phyloP scores from a whole-genome alignment of 2,113 vertebrate genomes.

The Ceratotherium simum region DNA sequence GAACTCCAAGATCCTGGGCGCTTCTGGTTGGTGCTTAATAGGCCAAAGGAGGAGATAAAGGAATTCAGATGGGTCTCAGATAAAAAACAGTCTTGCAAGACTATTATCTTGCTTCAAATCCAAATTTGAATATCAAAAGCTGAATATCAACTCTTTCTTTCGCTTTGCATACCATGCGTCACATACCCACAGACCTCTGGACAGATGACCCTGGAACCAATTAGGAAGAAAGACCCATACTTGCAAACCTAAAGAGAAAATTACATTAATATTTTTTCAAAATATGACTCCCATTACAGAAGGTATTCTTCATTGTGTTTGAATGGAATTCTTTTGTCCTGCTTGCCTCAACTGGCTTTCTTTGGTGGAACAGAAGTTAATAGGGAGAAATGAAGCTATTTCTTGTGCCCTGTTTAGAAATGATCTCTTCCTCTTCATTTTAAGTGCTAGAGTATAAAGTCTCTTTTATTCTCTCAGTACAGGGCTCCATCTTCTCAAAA shows the following conservation, averaged over 20 bases:
- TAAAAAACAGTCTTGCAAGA: background rate
- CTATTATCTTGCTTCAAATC: slow-evolving; percentile 46
- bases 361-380: slow-evolving; percentile 68
- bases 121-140: slow-evolving; percentile 57
- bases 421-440: slow-evolving; percentile 70
- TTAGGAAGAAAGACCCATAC: slow-evolving; percentile 54
- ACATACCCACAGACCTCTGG: slow-evolving; percentile 16
- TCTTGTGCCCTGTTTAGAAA: slow-evolving; percentile 57
- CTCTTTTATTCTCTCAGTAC: slow-evolving; percentile 66
- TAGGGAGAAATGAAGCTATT: slow-evolving; percentile 65
- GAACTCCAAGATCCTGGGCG: background rate
- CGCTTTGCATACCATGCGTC: background rate
- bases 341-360: slow-evolving; percentile 37
- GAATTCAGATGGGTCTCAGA: background rate
- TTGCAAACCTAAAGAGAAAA: slow-evolving; percentile 54
- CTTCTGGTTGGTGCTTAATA: background rate
- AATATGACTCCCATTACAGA: slow-evolving; percentile 56
- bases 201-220: slow-evolving; percentile 50
- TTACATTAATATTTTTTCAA: slow-evolving; percentile 47
- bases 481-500: slow-evolving; percentile 54
- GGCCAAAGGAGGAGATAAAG: background rate
- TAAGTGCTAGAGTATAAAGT: slow-evolving; percentile 66
- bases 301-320: slow-evolving; percentile 35
- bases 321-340: slow-evolving; percentile 62
- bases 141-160: slow-evolving; percentile 29